A percentile compares a stretch with the other conserved stretches of the same genome.
These are phyloP conservation scores for Rhinopomastus cyanomelas DNA, from an alignment of 2,113 vertebrate genomes.

Conservation along the genomic window DNA sequence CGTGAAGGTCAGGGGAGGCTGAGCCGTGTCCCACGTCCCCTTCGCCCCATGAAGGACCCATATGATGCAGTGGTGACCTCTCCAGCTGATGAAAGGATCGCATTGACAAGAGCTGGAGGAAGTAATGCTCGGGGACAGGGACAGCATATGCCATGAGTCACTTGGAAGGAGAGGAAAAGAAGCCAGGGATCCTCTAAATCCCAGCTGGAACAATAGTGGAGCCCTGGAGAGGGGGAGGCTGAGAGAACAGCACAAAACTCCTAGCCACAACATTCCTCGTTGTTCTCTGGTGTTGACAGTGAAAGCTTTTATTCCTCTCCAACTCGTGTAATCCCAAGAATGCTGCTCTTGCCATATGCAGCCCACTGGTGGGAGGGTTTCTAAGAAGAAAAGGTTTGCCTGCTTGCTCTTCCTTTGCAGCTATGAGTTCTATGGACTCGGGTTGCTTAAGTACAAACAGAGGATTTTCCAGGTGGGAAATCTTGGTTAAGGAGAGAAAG, in stretches of 20 bases:
- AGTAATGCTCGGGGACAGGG: neutral
- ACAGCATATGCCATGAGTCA: conserved; percentile 3
- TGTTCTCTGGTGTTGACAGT: conserved; percentile 28
- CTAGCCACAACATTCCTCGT: conserved; percentile 43
- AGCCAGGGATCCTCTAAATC: neutral
- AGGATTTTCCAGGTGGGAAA: conserved; percentile 70
- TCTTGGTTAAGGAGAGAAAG: conserved; percentile 45
- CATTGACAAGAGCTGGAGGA: neutral
- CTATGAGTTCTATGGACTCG: conserved; percentile 53
- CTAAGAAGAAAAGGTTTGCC: neutral
- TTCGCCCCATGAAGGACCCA: fast-evolving
- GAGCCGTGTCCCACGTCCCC: neutral
- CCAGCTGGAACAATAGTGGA: conserved; percentile 29
- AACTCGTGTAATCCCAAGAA: conserved; percentile 53
- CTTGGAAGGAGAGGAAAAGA: neutral
- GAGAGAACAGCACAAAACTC: conserved; percentile 34
- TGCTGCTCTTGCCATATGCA: conserved; percentile 45
- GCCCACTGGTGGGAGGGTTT: neutral
- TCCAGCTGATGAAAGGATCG: fast-evolving
- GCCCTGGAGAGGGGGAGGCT: conserved; percentile 7
- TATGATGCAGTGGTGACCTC: neutral
- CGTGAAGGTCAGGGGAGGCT: neutral
- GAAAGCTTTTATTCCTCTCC: conserved; percentile 51
- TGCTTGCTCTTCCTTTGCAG: conserved; percentile 47
- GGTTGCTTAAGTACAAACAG: conserved; percentile 60